phyloP scores from a whole-genome alignment of 2,888 invertebrate genomes.

The Synanthedon vespiformis region DNA sequence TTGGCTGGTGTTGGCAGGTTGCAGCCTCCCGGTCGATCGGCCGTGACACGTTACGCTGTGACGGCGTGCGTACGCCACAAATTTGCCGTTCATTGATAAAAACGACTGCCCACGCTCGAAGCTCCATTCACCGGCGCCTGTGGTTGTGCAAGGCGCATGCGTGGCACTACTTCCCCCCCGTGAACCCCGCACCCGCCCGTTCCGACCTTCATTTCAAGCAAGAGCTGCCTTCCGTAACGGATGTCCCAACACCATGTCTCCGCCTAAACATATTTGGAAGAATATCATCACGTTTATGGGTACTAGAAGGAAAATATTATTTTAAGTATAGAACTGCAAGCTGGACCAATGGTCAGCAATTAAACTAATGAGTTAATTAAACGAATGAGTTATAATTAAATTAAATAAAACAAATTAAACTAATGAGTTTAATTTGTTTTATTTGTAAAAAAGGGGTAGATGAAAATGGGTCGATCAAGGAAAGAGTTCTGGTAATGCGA shows the following conservation, averaged over 20 bases:
- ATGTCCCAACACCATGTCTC: not conserved
- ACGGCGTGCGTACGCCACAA: constrained; percentile 55
- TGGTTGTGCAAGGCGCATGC: constrained; percentile 54
- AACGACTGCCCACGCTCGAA: constrained; percentile 52
- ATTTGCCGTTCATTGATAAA: constrained; percentile 68
- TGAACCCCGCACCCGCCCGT: constrained; percentile 15
- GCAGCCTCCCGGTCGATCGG: constrained; percentile 15
- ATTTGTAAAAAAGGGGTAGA: too few species aligned
- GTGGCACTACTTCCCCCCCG: constrained; percentile 23
- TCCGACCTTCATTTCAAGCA: constrained; percentile 37
- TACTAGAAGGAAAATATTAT: too few species aligned
- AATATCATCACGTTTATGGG: too few species aligned
- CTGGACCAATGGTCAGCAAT: too few species aligned
- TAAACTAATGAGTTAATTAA: too few species aligned
- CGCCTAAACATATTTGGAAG: not conserved
- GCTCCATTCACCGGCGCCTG: constrained; percentile 63
- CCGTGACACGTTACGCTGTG: constrained; percentile 47
- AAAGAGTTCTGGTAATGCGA: too few species aligned
- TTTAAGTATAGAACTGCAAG: too few species aligned
- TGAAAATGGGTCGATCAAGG: too few species aligned
- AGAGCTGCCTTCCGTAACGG: constrained; percentile 32
- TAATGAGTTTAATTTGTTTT: too few species aligned
- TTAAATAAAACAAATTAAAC: too few species aligned
- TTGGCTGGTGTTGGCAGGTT: constrained; percentile 21
- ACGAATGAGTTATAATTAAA: too few species aligned